phyloP scores from a whole-genome alignment of 2,113 vertebrate species.

The Cacatua alba region DNA sequence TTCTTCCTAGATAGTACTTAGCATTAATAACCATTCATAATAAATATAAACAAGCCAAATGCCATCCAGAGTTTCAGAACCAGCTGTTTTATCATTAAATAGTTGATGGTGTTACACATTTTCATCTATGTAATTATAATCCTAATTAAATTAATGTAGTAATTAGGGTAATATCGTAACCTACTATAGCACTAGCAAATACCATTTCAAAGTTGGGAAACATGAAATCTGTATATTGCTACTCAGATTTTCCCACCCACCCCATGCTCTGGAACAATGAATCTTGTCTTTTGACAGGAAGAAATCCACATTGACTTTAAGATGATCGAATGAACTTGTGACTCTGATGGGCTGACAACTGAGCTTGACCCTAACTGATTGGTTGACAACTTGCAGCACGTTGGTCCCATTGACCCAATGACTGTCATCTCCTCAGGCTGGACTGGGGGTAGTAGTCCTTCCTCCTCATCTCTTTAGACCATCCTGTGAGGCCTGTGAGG shows the following conservation, averaged over 20 bases:
- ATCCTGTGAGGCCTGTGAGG: not conserved
- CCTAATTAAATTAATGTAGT: not conserved
- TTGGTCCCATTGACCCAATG: not conserved
- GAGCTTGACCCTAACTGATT: not conserved
- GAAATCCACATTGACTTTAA: not conserved
- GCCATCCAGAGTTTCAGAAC: not conserved
- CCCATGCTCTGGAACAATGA: not conserved
- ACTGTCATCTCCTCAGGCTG: not conserved
- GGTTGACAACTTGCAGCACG: fast-evolving
- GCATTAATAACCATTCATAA: not conserved
- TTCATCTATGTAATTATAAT: not conserved
- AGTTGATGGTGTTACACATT: not conserved
- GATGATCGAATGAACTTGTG: not conserved
- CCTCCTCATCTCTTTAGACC: not conserved
- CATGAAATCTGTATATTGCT: not conserved
- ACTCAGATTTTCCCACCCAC: not conserved
- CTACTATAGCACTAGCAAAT: not conserved
- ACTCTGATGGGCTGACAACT: not conserved
- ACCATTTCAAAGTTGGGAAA: not conserved
- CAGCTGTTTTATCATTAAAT: not conserved
- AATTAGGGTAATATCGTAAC: not conserved
- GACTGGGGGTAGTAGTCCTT: not conserved
- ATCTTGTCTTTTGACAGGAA: not conserved
- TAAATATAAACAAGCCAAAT: not conserved
- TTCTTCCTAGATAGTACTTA: not conserved